Base-by-base conservation (phyloP, 2,113 vertebrate genomes). In the Nesogale talazaci region DNA sequence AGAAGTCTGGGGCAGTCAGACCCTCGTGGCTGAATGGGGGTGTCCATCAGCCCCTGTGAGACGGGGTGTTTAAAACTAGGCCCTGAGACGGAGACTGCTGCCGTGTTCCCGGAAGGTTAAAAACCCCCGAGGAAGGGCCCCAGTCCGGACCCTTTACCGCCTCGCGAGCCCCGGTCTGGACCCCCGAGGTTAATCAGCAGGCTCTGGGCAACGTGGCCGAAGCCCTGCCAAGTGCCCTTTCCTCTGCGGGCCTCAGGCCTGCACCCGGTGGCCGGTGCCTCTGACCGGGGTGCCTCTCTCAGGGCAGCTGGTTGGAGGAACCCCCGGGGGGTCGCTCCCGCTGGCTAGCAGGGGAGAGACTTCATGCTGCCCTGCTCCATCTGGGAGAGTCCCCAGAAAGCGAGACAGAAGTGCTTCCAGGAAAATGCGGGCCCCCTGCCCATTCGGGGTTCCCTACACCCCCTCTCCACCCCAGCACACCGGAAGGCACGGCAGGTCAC, bases 371-470 rank as follows among this genome's bases (percentile, higher is more conserved):
- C 34, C 34, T 84, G 38, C 82, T 40, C 79, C 29, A 40, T 29
- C 57, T 27, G 65, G 82, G 42, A 29, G 1, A 22, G 9, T 36
- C 75, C 57, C 61, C 15, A 72, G 87, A 83, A 69, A 63, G 57
- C 10, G 56, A 78, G 57, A 5, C 9, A 9, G 46, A 52, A 52
- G 46, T 12, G 9, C 46, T 11, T 52, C 46, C 46, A 52, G 46
- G 46, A 52, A 52, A 52, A 52, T 12, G 10, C 46, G 14, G 46
- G 46, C n/a, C 16, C 42, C 4, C 42, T 3, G 59, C 19, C 6
- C 3, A 2, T 3, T 11, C 20, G 0, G 0, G 14, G 7, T 34
- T 15, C 52, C 31, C 9, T 5, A 52, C 46, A 52, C 2, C 46
- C 74, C n/a, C 16, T 9, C 4, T 46, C 3, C 1, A 1, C 29